Percentiles rank a stretch among this genome's conserved stretches.
These are phyloP conservation scores for Sceloporus tristichus DNA, from an alignment of 2,113 vertebrate genomes.

Conservation along the genomic window DNA sequence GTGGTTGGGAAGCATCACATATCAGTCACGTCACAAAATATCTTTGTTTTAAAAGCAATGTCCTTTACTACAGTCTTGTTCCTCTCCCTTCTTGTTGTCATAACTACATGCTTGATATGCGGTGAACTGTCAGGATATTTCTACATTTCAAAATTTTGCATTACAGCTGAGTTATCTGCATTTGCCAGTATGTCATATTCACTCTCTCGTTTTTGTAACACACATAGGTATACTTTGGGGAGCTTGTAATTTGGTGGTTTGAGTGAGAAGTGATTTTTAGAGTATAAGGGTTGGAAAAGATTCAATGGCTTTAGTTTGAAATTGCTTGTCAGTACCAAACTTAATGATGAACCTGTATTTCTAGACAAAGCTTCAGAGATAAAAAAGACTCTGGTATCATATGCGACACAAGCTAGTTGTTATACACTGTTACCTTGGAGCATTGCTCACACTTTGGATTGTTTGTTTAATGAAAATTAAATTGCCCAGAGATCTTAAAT, in stretches of 20 bases:
- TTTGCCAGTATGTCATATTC: slow-evolving; percentile 24
- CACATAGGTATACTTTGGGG: neutral
- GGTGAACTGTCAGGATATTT: slow-evolving; percentile 12
- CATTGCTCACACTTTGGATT: too few species aligned
- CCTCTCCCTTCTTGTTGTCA: neutral
- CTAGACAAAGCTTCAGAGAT: neutral
- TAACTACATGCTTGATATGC: slow-evolving; percentile 28
- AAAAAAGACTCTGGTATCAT: too few species aligned
- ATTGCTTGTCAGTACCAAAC: neutral
- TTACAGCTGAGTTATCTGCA: slow-evolving; percentile 32
- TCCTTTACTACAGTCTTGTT: slow-evolving; percentile 32
- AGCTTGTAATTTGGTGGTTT: neutral
- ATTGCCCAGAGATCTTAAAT: too few species aligned
- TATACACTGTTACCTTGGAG: too few species aligned
- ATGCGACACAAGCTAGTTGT: too few species aligned
- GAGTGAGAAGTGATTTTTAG: slow-evolving; percentile 6
- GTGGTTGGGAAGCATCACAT: slow-evolving; percentile 1
- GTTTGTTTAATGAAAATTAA: too few species aligned
- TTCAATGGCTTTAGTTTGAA: too few species aligned
- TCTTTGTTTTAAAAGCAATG: neutral
- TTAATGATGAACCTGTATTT: neutral
- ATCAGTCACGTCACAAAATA: neutral
- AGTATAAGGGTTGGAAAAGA: neutral
- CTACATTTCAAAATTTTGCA: slow-evolving; percentile 18
- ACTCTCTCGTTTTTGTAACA: slow-evolving; percentile 16